These are phyloP conservation scores for Hipposideros armiger DNA, from an alignment of 2,113 vertebrate genomes.

Conservation along the genomic window DNA sequence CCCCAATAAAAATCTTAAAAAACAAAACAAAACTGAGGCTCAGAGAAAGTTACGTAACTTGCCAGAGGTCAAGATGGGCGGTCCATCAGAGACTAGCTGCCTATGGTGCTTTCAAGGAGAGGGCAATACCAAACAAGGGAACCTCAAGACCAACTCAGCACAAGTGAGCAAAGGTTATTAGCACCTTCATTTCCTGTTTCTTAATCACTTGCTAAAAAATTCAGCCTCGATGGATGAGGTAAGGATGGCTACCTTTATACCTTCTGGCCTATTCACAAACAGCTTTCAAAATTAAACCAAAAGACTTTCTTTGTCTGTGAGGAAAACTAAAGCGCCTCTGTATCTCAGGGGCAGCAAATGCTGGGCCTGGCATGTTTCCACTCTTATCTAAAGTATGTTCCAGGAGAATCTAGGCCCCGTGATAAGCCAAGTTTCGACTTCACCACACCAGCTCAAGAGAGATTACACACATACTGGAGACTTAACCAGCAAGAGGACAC, in stretches of 20 bases:
- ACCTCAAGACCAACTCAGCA: neutral
- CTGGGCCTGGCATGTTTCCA: neutral
- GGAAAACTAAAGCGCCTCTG: constrained; percentile 41
- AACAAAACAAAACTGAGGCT: neutral
- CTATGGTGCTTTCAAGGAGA: neutral
- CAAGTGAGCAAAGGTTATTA: neutral
- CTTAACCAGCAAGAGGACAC: constrained; percentile 38
- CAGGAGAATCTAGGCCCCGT: constrained; percentile 56
- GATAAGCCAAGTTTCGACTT: constrained; percentile 63
- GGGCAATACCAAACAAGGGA: neutral
- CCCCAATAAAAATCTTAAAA: no score
- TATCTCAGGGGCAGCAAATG: neutral
- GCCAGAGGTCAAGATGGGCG: neutral
- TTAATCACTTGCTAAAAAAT: neutral
- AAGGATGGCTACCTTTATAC: neutral
- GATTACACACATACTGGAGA: constrained; percentile 61
- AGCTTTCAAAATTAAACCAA: constrained; percentile 60
- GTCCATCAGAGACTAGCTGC: neutral
- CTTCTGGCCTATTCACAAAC: neutral
- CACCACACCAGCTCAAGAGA: neutral
- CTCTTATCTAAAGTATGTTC: constrained; percentile 71
- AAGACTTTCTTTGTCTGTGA: constrained; percentile 49
- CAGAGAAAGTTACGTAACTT: neutral
- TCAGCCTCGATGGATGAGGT: neutral
- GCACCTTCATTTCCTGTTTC: neutral